These are phyloP conservation scores for Leptothorax acervorum DNA, from an alignment of 2,888 invertebrate genomes.

Conservation along the genomic window DNA sequence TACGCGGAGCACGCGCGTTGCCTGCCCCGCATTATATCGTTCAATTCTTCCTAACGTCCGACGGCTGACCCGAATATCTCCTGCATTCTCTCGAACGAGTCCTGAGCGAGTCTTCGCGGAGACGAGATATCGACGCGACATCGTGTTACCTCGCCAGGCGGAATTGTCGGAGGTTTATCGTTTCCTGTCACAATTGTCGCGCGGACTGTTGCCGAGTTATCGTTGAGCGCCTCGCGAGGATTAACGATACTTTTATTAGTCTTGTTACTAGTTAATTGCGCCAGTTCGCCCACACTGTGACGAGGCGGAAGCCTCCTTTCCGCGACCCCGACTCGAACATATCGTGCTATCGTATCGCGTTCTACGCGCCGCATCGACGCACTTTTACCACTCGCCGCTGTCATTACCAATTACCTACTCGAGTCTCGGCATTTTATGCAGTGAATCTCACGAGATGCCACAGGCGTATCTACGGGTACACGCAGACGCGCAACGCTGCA, in stretches of 20 bases:
- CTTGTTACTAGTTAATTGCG: constrained; percentile 80
- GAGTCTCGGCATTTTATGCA: constrained; percentile 39
- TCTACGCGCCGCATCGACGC: constrained; percentile 16
- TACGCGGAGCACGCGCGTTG: constrained; percentile 47
- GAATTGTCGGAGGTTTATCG: constrained; percentile 73
- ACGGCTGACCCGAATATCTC: constrained; percentile 35
- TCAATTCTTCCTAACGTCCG: constrained; percentile 40
- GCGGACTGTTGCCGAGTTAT: constrained; percentile 48
- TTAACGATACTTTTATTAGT: constrained; percentile 82
- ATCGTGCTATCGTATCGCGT: neutral
- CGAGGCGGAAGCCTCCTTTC: constrained; percentile 44
- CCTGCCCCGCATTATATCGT: constrained; percentile 36
- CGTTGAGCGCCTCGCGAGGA: constrained; percentile 69
- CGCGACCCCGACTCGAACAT: neutral
- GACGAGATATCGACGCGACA: constrained; percentile 11
- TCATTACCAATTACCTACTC: constrained; percentile 65
- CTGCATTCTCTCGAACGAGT: constrained; percentile 22
- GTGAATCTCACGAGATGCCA: constrained; percentile 37
- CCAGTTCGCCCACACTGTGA: constrained; percentile 73
- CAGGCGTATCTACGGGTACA: constrained; percentile 5
- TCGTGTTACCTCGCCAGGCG: constrained; percentile 28
- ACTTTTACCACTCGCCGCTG: constrained; percentile 36
- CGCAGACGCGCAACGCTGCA: constrained; percentile 49
- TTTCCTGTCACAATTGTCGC: constrained; percentile 78
- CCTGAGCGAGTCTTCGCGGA: neutral